phyloP scores from a whole-genome alignment of 2,797 vertebrate genomes.

The Galago senegalensis region DNA sequence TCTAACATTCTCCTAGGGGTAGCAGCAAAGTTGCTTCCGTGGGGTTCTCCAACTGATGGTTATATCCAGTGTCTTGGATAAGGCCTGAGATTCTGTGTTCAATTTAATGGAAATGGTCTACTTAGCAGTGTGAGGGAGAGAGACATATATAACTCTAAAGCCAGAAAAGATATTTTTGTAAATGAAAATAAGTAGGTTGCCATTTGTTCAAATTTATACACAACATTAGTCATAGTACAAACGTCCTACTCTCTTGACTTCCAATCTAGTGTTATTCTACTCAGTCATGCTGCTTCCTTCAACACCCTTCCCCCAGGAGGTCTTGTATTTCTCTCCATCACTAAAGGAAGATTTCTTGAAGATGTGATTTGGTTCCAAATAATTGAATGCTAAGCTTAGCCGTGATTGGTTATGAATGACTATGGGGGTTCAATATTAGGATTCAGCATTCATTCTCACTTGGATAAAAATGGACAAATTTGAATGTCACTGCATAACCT shows the following conservation, averaged over 20 bases:
- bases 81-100: not conserved
- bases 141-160: not conserved
- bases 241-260: not conserved
- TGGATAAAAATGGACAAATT: not conserved
- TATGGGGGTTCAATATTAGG: not conserved
- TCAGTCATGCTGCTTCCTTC: not conserved
- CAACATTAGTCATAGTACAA: not conserved
- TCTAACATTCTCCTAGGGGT: not conserved
- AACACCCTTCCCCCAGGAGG: fast-evolving
- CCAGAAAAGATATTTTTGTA: conserved; percentile 23
- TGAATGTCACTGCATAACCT: not conserved
- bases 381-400: not conserved
- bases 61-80: not conserved
- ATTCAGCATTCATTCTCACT: not conserved
- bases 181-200: not conserved
- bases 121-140: not conserved
- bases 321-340: not conserved
- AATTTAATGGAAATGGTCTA: not conserved
- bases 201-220: not conserved
- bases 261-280: not conserved
- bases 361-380: not conserved
- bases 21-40: not conserved
- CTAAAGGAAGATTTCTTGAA: not conserved
- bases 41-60: not conserved
- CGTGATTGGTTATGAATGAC: not conserved